phyloP scores from a whole-genome alignment of 2,888 invertebrate genomes.

The Apamea anceps region DNA sequence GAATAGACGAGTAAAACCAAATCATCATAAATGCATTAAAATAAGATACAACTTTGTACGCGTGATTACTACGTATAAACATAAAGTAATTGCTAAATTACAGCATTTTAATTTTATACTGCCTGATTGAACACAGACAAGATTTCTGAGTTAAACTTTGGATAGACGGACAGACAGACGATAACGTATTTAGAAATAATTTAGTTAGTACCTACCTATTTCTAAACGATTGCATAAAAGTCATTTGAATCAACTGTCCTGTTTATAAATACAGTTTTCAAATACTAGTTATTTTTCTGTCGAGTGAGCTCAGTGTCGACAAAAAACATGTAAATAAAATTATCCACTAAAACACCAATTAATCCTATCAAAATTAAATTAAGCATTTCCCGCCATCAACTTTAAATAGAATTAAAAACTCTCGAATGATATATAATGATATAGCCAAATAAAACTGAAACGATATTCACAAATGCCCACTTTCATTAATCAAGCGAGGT shows the following conservation, averaged over 20 bases:
- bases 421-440: neutral
- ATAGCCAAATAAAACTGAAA: neutral
- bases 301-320: neutral
- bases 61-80: no score
- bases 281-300: neutral
- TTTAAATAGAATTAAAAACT: neutral
- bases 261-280: slow-evolving; percentile 30
- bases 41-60: no score
- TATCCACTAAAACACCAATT: no score
- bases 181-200: neutral
- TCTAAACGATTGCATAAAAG: slow-evolving; percentile 1
- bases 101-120: neutral
- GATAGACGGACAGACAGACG: neutral
- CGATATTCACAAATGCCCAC: slow-evolving; percentile 32
- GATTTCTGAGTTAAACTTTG: neutral
- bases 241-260: neutral
- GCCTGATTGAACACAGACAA: neutral
- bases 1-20: no score
- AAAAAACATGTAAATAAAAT: neutral
- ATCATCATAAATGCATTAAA: no score
- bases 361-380: neutral
- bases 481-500: slow-evolving; percentile 22
- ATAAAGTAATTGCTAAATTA: neutral
- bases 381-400: rapidly evolving
- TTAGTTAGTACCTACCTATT: no score